phyloP scores from a whole-genome alignment of 30 jellyfish, hydroid and myxozoan species.

The Cassiopea andromeda region DNA sequence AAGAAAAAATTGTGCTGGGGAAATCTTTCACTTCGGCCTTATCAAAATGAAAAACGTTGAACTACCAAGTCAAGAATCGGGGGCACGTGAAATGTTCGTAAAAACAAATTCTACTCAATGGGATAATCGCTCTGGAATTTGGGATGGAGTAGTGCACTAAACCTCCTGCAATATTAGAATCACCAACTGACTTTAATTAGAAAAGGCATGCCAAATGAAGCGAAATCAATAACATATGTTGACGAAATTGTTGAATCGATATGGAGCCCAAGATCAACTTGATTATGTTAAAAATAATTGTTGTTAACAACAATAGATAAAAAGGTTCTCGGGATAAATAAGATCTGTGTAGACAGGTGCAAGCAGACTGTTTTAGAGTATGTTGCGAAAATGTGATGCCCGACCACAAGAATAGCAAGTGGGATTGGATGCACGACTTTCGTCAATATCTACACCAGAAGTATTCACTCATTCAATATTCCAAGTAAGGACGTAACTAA shows the following conservation, averaged over 20 bases:
- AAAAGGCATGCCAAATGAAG: neutral
- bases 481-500: too few species aligned
- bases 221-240: conserved; percentile 6
- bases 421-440: neutral
- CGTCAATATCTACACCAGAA: neutral
- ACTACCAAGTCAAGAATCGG: too few species aligned
- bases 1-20: too few species aligned
- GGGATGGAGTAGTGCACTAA: neutral
- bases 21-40: too few species aligned
- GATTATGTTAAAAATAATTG: conserved; percentile 1
- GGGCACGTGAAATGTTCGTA: too few species aligned
- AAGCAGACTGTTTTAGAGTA: neutral
- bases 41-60: too few species aligned
- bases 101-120: neutral
- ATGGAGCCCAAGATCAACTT: conserved; percentile 1
- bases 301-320: neutral
- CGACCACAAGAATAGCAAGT: too few species aligned
- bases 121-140: neutral
- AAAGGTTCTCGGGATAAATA: neutral
- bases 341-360: neutral
- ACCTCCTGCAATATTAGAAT: neutral
- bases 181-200: neutral
- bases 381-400: neutral
- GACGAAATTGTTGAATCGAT: neutral
- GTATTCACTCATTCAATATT: too few species aligned